phyloP scores from a whole-genome alignment of 1,140 invertebrate genomes.

The Chrysoperla carnea region DNA sequence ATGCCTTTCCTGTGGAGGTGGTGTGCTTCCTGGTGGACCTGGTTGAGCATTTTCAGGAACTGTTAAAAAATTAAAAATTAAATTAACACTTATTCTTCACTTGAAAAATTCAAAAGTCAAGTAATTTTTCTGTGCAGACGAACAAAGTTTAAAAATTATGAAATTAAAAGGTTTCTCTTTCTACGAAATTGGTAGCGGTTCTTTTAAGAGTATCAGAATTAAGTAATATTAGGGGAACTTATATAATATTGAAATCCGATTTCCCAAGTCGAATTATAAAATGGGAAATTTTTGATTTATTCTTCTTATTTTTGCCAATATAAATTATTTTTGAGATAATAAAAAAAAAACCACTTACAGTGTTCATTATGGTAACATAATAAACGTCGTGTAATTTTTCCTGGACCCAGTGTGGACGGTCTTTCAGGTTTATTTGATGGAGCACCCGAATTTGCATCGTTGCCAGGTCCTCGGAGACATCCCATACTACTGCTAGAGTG shows the following conservation, averaged over 20 bases:
- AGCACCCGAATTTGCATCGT: constrained; percentile 21
- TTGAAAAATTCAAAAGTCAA: not conserved
- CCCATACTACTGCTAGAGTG: constrained; percentile 26
- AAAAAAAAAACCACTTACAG: constrained; percentile 28
- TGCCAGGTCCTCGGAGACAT: constrained; percentile 11
- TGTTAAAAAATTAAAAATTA: constrained; percentile 16
- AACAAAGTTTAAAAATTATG: no score
- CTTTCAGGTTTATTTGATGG: constrained; percentile 43
- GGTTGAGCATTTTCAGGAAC: constrained; percentile 28
- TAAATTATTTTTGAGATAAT: not conserved
- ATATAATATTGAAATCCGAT: no score
- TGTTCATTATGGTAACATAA: constrained; percentile 57
- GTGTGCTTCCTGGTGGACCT: constrained; percentile 30
- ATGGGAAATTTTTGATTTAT: no score
- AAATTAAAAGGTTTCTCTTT: no score
- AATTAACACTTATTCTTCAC: not conserved
- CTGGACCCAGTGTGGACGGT: constrained; percentile 52
- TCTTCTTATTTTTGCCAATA: not conserved
- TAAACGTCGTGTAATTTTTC: constrained; percentile 46
- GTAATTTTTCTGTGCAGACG: not conserved
- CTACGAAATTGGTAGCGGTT: no score
- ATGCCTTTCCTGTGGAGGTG: constrained; percentile 27
- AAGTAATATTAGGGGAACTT: no score
- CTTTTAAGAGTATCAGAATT: no score
- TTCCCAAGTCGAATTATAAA: no score